Conservation (phyloP, 2,888 invertebrate genomes). For the Melipona bicolor region DNA sequence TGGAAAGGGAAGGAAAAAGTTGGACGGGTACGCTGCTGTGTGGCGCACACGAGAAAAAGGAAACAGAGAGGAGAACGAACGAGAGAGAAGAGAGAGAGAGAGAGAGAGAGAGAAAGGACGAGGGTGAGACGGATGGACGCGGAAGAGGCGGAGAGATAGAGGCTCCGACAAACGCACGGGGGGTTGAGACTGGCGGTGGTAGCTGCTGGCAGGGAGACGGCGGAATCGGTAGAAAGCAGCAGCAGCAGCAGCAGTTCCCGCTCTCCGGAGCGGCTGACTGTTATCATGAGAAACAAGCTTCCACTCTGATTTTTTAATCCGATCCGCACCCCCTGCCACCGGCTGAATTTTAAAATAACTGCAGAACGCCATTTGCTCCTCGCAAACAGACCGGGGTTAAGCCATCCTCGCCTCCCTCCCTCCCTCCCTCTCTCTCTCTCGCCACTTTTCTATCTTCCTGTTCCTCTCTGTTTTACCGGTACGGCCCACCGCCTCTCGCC, state of each 20-base stretch:
- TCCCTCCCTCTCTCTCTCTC: constrained; percentile 37
- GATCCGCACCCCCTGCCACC: constrained; percentile 79
- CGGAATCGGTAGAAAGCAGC: constrained; percentile 77
- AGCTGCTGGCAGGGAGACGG: constrained; percentile 59
- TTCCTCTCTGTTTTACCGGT: constrained; percentile 47
- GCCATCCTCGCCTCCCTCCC: constrained; percentile 65
- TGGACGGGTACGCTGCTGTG: neutral
- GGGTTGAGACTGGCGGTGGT: constrained; percentile 33
- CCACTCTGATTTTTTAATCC: constrained; percentile 85
- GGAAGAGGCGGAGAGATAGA: constrained; percentile 67
- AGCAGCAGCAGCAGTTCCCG: constrained; percentile 74
- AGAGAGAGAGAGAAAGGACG: constrained; percentile 11
- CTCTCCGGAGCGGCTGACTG: constrained; percentile 76
- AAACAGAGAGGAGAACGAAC: constrained; percentile 30
- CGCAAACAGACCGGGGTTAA: constrained; percentile 83
- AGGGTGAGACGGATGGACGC: constrained; percentile 51
- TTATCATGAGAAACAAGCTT: constrained; percentile 85
- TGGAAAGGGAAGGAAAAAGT: constrained; percentile 48
- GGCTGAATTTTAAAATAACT: constrained; percentile 85
- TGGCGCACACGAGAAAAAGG: constrained; percentile 47
- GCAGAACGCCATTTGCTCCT: constrained; percentile 85
- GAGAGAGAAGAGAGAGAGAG: constrained; percentile 13
- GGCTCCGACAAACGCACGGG: constrained; percentile 51
- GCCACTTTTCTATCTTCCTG: constrained; percentile 60
- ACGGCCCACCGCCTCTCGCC: constrained; percentile 5